phyloP scores from a whole-genome alignment of 2,797 vertebrate species.

The Catharus ustulatus region DNA sequence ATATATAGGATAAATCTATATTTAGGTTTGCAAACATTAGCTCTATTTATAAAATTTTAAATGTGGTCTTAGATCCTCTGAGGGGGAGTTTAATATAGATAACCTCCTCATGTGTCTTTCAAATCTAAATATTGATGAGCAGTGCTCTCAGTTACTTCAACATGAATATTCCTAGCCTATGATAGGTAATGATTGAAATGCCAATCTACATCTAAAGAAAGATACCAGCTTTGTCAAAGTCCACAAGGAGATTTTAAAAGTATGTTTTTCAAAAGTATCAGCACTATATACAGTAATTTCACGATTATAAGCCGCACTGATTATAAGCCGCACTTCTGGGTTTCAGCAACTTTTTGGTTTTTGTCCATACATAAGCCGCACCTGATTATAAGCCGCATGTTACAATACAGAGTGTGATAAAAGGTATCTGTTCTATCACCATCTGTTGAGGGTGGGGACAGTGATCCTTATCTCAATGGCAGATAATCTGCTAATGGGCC shows the following conservation, averaged over 20 bases:
- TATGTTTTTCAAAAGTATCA: neutral
- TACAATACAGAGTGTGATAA: no score
- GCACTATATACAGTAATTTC: no score
- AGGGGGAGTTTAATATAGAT: neutral
- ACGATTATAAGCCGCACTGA: no score
- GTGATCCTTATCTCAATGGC: no score
- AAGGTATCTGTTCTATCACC: no score
- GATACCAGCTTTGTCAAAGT: neutral
- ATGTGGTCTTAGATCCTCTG: neutral
- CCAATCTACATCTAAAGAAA: neutral
- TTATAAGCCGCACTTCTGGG: no score
- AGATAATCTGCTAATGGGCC: no score
- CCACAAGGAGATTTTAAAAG: neutral
- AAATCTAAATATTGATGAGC: neutral
- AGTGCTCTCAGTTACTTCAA: neutral
- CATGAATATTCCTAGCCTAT: neutral
- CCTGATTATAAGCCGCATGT: no score
- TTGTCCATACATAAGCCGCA: no score
- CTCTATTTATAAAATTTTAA: neutral
- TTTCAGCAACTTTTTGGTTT: no score
- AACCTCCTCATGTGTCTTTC: neutral
- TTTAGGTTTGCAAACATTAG: neutral
- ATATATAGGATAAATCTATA: neutral
- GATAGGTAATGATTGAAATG: neutral
- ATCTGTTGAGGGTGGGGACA: no score